These are phyloP conservation scores for Apantesis nais DNA, from an alignment of 2,888 invertebrate species.

Conservation along the genomic window DNA sequence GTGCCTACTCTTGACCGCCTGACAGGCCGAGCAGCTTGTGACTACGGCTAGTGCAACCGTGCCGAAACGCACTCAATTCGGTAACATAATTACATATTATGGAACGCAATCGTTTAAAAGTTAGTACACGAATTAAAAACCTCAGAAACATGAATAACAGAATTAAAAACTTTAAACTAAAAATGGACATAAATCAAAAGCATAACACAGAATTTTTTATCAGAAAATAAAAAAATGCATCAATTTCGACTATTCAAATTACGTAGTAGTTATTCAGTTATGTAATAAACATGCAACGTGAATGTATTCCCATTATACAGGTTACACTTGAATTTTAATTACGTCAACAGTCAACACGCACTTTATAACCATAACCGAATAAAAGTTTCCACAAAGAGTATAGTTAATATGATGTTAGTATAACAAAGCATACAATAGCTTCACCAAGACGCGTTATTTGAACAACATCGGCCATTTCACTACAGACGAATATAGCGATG, in stretches of 20 bases:
- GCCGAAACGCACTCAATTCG: neutral
- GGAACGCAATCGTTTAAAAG: no score
- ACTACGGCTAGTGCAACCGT: neutral
- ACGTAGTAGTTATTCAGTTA: constrained; percentile 16
- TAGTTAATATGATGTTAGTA: constrained; percentile 4
- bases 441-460: constrained; percentile 5
- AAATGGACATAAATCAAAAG: neutral
- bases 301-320: constrained; percentile 8
- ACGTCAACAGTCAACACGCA: constrained; percentile 9
- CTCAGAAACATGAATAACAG: neutral
- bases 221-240: constrained; percentile 2
- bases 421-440: constrained; percentile 8
- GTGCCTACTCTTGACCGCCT: neutral
- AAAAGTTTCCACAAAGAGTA: constrained; percentile 8
- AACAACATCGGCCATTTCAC: constrained; percentile 14
- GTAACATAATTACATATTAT: no score
- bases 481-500: constrained; percentile 15
- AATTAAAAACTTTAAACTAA: neutral
- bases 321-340: constrained; percentile 21
- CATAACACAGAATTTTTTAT: neutral
- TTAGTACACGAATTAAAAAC: no score
- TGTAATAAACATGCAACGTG: constrained; percentile 16
- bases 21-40: neutral
- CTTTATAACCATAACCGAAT: constrained; percentile 1
- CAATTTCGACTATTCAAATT: constrained; percentile 9